Evolutionary conservation across 2,888 invertebrate species (phyloP), one percentile per base, ranked within the genome.

Genomic region (Neocrepidodera transversa): DNA sequence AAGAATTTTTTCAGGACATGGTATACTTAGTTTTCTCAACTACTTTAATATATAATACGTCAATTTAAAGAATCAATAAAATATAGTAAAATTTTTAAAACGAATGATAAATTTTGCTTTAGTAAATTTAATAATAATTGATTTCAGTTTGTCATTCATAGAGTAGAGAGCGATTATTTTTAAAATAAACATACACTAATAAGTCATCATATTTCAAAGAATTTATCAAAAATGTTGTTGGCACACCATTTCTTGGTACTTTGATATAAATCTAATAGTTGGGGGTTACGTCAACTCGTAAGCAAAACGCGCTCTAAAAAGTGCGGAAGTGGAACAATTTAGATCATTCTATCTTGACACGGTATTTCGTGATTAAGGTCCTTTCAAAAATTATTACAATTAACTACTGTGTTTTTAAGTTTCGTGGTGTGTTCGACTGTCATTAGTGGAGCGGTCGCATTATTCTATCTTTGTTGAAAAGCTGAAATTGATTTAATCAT

Each of bases 291-390:
- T 49, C 50, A 50, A n/a, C 14, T 38, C 13, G 35, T 20, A 20
- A 38, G 50, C 38, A 50, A 50, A 50, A 38, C 18, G 50, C 16
- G 50, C 14, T 26, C 17, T 43, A 53, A 53, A 53, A 43, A 53
- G 43, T 53, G 23, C 70, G 70, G 70, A 70, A 71, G 67, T 66
- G 61, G 66, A 65, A 63, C 67, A 68, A 69, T 71, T 70, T 67
- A 66, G 61, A 66, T 68, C 63, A 68, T 67, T 67, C 57, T 54
- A 60, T 61, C 66, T 65, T 64, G 67, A 69, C 71, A 72, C 69
- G 71, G 70, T 71, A 71, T 71, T 66, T 58, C 56, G 69, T 68
- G 60, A 71, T 72, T 72, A 71, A 62, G 64, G 58, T 52, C 51
- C 56, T 51, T 11, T 14, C 36, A 20, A 40, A 63, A 66, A 65